Evolutionary conservation across 2,888 invertebrate species (phyloP), one percentile per base, ranked within the genome.

Genomic region (Drosophila mimetica): DNA sequence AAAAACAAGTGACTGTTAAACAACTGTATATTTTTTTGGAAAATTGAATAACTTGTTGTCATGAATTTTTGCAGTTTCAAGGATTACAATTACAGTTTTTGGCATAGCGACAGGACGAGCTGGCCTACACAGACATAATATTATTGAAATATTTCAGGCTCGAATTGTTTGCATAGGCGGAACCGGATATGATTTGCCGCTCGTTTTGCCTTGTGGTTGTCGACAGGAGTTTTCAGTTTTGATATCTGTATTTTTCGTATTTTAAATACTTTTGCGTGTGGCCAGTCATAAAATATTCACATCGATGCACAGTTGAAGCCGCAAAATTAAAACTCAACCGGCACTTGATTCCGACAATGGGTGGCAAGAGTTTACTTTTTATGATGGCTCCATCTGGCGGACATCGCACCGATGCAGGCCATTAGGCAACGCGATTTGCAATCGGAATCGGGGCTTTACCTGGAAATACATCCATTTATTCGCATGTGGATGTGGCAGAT

Each of bases 111-210:
- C 32, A 32, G 52, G 52, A 22, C 7, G 16, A 7, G 25, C 25
- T 51, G 30, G n/a, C 55, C 14, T 16, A 50, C 14, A 37, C 30
- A 37, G 36, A 37, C 28, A 32, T 63, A 63, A 63, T 63, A 48
- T 48, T 67, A 46, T 70, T 86, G 61, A 71, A 50, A 75, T 77
- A 75, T 81, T 71, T 81, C 70, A 84, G 39, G 85, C 87, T 47
- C 70, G 75, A 81, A 66, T 81, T 71, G 63, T 14, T 80, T 60
- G 46, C 65, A 70, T 74, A 50, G 80, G 74, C 74, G 30, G 55
- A 52, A 87, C 65, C 87, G 81, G 85, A 81, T 81, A 75, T 81
- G 71, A 77, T 81, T 77, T 75, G 57, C 67, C 47, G 57, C 52
- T 66, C 36, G 44, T 58, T 61, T 63, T 44, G 34, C 57, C 54